Percentiles rank a stretch among this genome's conserved stretches.
phyloP scores from a whole-genome alignment of 1,140 invertebrate genomes.

The Neodiprion virginianus region DNA sequence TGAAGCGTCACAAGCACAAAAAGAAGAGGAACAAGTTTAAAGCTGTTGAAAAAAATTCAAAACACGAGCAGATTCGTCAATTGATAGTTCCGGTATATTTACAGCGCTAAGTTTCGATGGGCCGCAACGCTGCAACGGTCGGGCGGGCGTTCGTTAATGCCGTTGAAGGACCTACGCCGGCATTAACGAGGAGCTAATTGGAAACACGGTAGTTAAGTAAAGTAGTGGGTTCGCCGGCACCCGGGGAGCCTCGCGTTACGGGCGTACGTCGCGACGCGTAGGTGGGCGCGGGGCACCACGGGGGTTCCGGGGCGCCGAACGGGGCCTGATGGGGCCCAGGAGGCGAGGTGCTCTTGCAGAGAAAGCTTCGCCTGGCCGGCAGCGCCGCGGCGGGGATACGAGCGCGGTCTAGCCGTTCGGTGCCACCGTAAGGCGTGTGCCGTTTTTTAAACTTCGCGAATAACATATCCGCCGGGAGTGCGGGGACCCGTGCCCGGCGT shows the following conservation, averaged over 20 bases:
- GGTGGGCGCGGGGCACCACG: background rate
- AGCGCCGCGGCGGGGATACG: conserved; percentile 27
- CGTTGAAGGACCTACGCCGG: too few species aligned
- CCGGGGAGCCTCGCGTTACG: background rate
- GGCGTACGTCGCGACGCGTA: background rate
- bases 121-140: background rate
- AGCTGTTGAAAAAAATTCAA: too few species aligned
- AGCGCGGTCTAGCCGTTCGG: conserved; percentile 9
- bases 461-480: background rate
- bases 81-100: too few species aligned
- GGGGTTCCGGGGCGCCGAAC: background rate
- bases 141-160: background rate
- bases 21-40: too few species aligned
- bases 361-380: conserved; percentile 42
- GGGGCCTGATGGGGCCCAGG: conserved; percentile 1
- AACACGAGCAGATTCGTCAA: too few species aligned
- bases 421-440: conserved; percentile 46
- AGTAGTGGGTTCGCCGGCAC: background rate
- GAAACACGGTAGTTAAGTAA: conserved; percentile 7
- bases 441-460: conserved; percentile 25
- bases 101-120: too few species aligned
- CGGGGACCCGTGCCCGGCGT: background rate
- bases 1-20: too few species aligned
- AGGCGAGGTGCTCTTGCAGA: conserved; percentile 51
- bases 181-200: conserved; percentile 6